Conservation (phyloP, 2,113 vertebrate species). For the Falco punctatus region DNA sequence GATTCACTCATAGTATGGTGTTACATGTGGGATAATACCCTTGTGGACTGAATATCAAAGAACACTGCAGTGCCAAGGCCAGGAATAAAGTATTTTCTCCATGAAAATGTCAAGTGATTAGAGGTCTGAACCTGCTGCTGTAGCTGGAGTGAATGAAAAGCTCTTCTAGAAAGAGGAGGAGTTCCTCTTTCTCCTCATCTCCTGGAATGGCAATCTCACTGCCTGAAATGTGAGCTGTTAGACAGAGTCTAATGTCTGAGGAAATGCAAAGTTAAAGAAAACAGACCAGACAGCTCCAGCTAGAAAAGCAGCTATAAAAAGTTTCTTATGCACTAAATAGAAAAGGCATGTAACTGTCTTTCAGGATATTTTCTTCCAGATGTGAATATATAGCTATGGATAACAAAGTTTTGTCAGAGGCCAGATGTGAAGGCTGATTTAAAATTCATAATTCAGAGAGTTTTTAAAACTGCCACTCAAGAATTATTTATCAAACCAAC, state of each 20-base stretch:
- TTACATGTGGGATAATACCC: neutral
- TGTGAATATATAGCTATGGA: neutral
- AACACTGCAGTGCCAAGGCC: neutral
- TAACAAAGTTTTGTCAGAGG: neutral
- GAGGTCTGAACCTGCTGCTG: neutral
- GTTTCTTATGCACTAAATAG: neutral
- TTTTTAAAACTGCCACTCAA: neutral
- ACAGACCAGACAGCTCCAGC: neutral
- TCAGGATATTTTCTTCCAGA: neutral
- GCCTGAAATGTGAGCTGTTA: neutral
- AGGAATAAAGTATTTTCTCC: neutral
- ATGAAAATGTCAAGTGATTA: neutral
- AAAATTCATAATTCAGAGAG: neutral
- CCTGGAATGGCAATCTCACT: neutral
- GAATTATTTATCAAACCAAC: neutral
- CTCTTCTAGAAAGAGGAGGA: neutral
- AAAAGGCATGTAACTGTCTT: neutral
- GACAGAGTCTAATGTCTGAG: neutral
- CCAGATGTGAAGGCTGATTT: neutral
- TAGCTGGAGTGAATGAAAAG: neutral
- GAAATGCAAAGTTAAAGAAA: neutral
- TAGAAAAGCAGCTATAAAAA: neutral
- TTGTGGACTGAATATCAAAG: neutral
- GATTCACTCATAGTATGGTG: neutral
- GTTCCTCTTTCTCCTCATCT: neutral